phyloP scores from a whole-genome alignment of 2,797 vertebrate species.

The Antennarius maculatus region DNA sequence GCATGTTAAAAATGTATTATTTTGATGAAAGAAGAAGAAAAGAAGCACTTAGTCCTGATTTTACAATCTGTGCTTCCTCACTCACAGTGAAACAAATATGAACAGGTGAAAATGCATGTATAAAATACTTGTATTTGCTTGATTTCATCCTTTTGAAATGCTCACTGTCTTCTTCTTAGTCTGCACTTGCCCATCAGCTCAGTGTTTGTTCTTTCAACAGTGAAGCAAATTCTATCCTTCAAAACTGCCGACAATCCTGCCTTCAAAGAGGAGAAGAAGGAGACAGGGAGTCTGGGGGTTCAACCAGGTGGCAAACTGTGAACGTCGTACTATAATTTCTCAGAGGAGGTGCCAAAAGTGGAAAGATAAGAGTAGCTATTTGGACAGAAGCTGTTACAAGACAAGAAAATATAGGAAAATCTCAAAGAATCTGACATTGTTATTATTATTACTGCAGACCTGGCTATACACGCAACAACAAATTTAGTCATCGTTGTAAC shows the following conservation, averaged over 20 bases:
- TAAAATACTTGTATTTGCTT: not conserved
- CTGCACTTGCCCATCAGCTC: not conserved
- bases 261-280: conserved; percentile 57
- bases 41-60: too few relatives aligned
- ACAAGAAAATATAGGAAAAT: not conserved
- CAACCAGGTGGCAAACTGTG: conserved; percentile 69
- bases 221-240: conserved; percentile 41
- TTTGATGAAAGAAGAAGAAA: too few relatives aligned
- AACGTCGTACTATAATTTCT: conserved; percentile 65
- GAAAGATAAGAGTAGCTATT: conserved; percentile 46
- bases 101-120: not conserved
- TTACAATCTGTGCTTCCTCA: not conserved
- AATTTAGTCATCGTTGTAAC: not conserved
- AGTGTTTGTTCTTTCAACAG: conserved; percentile 52
- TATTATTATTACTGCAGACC: not conserved
- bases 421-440: not conserved
- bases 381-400: conserved; percentile 8
- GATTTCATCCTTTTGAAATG: not conserved
- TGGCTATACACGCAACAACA: not conserved
- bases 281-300: conserved; percentile 53
- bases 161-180: not conserved
- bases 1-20: not conserved
- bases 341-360: conserved; percentile 54
- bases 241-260: conserved; percentile 54
- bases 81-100: not conserved